Conservation (phyloP, 2,797 vertebrate species). For the Parotocinclus haroldoi region DNA sequence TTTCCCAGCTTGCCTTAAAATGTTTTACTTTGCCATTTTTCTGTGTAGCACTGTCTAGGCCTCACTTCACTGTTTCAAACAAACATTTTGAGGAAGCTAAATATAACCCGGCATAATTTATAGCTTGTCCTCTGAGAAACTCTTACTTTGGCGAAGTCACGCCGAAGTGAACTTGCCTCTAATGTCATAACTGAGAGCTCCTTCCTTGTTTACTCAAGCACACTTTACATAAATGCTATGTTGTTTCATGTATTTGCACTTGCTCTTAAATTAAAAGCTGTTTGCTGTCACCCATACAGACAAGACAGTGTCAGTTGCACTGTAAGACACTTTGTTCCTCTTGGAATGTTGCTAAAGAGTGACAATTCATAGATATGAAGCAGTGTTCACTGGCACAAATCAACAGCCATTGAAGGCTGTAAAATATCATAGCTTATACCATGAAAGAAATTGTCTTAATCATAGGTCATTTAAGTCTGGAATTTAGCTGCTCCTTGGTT, state of each 20-base stretch:
- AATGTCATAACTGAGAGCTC: constrained; percentile 16
- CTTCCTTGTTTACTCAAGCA: constrained; percentile 15
- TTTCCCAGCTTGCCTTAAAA: constrained; percentile 17
- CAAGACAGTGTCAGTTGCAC: constrained; percentile 1
- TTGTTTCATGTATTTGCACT: not conserved
- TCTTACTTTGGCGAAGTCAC: constrained; percentile 38
- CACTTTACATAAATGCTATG: not conserved
- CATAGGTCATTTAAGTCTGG: too few relatives aligned
- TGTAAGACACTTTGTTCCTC: not conserved
- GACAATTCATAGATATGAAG: constrained; percentile 30
- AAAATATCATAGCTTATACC: constrained; percentile 13
- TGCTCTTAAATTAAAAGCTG: not conserved
- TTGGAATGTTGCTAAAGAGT: constrained; percentile 14
- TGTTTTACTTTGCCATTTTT: constrained; percentile 38
- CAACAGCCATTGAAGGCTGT: constrained; percentile 18
- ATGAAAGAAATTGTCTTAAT: too few relatives aligned
- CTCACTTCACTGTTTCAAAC: constrained; percentile 48
- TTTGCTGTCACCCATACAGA: not conserved
- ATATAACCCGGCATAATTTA: constrained; percentile 49
- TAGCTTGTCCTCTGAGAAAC: constrained; percentile 46
- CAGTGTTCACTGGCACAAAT: constrained; percentile 23
- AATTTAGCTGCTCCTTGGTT: constrained; percentile 9
- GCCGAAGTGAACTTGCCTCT: constrained; percentile 33
- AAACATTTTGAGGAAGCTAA: constrained; percentile 47
- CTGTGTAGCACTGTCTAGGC: constrained; percentile 43